Base-by-base conservation (phyloP, 2,797 vertebrate genomes). In the Bradypodion ventrale region DNA sequence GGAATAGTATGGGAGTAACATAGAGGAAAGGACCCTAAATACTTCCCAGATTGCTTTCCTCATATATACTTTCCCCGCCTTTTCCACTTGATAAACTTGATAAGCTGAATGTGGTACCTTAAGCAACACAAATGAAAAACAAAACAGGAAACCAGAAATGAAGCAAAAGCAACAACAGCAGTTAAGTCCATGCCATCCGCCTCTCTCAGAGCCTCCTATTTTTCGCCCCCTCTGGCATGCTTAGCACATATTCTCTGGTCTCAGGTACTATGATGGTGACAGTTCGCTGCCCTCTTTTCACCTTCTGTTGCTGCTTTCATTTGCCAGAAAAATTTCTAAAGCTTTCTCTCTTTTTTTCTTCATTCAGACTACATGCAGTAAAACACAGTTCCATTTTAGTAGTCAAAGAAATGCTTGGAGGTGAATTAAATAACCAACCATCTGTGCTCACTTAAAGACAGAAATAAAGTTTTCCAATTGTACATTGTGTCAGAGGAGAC, bases 361-460 rank as follows among this genome's bases (percentile, higher is more conserved):
- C 73, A 70, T 81, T 81, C 66, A 75, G 81, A 85, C 81, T 81
- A 77, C 52, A 81, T 49, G 63, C 56, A 85, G 73, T 76, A 76
- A 75, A 81, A 70, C 42, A 76, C 16, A 32, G 73, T 70, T 60
- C 78, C 78, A 60, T 63, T 75, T 83, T 62, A 62, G 56, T 46
- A 76, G 73, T 75, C 23, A 81, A 63, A 69, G 56, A 76, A 74
- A 37, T 70, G 73, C 65, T 76, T 69, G 56, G 52, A 76, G 78
- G 40, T 46, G 84, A 76, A 81, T 85, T 81, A 81, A 85, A 81
- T 69, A 85, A 85, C 52, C 79, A 76, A 40, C 78, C 84, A 85
- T 76, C 84, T 76, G 78, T 85, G 78, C 52, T 68, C 77, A 65
- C 83, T 79, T 65, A 80, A 35, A 66, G 46, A n/a, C 37, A 73